Evolutionary conservation across 2,888 invertebrate species (phyloP), one percentile per base, ranked within the genome.

Genomic region (Falcaria lacertinaria): DNA sequence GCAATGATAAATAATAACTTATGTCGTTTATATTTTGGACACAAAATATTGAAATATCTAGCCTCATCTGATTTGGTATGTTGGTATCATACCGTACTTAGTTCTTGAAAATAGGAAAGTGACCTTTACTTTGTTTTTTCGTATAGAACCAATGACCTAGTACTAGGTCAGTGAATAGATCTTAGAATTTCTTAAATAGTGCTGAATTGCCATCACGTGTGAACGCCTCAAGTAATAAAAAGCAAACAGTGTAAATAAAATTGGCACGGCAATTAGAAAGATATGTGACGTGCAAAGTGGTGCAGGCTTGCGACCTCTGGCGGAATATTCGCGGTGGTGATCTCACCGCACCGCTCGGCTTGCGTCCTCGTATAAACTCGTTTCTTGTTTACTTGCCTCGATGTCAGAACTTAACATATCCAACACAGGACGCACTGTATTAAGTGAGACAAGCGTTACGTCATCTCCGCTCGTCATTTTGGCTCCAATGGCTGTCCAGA

Each of bases 311-410:
- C 80, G 85, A 80, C 86, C 88, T 86, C 84, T 77, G 72, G 60
- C 69, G 60, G 61, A 51, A 58, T 87, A 89, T 83, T 83, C 73
- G 70, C 70, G 67, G 80, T 82, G 88, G 69, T 88, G 88, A 89
- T 88, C 85, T 89, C 88, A 88, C 71, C 81, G 72, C 59, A 62
- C 71, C 81, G 72, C 59, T 62, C 71, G 68, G 74, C 82, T 80
- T 80, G 83, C 87, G 87, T 86, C 87, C 87, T 87, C 65, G 66
- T 62, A 74, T 72, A 86, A 86, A 88, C 88, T 80, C 76, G 88
- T 88, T 88, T 87, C 73, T 76, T 88, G 84, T 88, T 87, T 85
- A 87, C 84, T 84, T 74, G 77, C 56, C 64, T 57, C 69, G 69
- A 74, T 74, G 74, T 74, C 75, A 76, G 64, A 80, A 79, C 80